Percentiles rank a stretch among this genome's conserved stretches.
phyloP scores from a whole-genome alignment of 1,140 invertebrate species.

The Brachystomella parvula region DNA sequence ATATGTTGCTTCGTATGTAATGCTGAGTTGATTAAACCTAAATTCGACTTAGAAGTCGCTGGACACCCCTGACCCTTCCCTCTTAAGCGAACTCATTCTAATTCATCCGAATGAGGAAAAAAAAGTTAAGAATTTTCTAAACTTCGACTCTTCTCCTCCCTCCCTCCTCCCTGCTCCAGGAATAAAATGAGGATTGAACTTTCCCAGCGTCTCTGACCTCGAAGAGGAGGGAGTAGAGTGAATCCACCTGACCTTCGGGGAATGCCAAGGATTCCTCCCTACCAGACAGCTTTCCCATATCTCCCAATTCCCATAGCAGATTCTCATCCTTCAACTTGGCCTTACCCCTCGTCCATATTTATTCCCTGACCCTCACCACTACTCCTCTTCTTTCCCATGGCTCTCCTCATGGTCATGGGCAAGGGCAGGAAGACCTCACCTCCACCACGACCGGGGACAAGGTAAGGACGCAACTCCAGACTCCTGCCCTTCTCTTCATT shows the following conservation, averaged over 20 bases:
- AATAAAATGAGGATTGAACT: background rate
- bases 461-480: background rate
- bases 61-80: background rate
- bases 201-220: conserved; percentile 12
- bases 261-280: conserved; percentile 5
- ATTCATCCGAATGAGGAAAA: too few relatives aligned
- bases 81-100: background rate
- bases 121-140: too few relatives aligned
- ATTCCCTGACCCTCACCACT: background rate
- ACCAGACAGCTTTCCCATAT: too few relatives aligned
- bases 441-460: background rate
- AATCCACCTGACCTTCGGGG: background rate
- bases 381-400: too few relatives aligned
- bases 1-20: too few relatives aligned
- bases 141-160: background rate
- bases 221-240: background rate
- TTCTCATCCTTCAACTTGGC: background rate
- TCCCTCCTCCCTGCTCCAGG: too few relatives aligned
- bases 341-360: background rate
- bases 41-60: background rate
- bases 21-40: too few relatives aligned
- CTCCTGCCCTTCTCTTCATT: background rate
- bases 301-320: too few relatives aligned
- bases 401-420: background rate
- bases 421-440: too few relatives aligned